Percentiles rank a stretch among this genome's conserved stretches.
Conservation (phyloP, 2,888 invertebrate genomes). For the Zelleria hepariella region DNA sequence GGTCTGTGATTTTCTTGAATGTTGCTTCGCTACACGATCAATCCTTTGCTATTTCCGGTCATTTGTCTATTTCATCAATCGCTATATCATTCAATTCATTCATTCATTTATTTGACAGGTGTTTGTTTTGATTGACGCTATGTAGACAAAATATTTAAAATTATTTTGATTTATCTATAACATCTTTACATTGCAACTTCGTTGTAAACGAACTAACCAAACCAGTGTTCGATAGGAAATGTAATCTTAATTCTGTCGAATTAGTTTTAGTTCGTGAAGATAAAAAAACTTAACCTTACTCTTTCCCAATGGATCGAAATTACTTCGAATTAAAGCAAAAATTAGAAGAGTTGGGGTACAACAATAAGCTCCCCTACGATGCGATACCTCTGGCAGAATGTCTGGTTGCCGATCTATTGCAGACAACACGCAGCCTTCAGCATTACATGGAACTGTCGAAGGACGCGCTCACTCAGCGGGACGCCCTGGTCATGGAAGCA, state of each 20-base stretch:
- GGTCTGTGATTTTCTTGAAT: too few relatives aligned
- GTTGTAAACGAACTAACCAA: too few relatives aligned
- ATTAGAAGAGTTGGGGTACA: slow-evolving; percentile 87
- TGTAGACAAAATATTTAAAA: background rate
- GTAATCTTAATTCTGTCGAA: too few relatives aligned
- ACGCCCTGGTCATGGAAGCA: slow-evolving; percentile 77
- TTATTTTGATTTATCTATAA: background rate
- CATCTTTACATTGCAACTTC: too few relatives aligned
- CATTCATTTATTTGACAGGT: background rate
- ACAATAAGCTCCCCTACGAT: slow-evolving; percentile 80
- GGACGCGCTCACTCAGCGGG: slow-evolving; percentile 78
- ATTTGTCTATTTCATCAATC: too few relatives aligned
- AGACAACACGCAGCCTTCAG: slow-evolving; percentile 89
- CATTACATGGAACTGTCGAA: slow-evolving; percentile 85
- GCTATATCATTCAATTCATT: too few relatives aligned
- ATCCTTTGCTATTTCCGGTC: too few relatives aligned
- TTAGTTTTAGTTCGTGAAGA: too few relatives aligned
- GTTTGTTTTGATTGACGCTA: background rate
- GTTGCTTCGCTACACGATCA: too few relatives aligned
- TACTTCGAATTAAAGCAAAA: slow-evolving; percentile 74
- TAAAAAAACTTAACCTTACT: background rate
- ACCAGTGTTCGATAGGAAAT: too few relatives aligned
- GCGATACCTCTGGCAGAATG: slow-evolving; percentile 85
- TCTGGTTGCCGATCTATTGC: slow-evolving; percentile 84
- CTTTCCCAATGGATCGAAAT: slow-evolving; percentile 46